Percentiles rank a stretch among this genome's conserved stretches.
These are phyloP conservation scores for Elachura formosa DNA, from an alignment of 2,113 vertebrate species.

Conservation along the genomic window DNA sequence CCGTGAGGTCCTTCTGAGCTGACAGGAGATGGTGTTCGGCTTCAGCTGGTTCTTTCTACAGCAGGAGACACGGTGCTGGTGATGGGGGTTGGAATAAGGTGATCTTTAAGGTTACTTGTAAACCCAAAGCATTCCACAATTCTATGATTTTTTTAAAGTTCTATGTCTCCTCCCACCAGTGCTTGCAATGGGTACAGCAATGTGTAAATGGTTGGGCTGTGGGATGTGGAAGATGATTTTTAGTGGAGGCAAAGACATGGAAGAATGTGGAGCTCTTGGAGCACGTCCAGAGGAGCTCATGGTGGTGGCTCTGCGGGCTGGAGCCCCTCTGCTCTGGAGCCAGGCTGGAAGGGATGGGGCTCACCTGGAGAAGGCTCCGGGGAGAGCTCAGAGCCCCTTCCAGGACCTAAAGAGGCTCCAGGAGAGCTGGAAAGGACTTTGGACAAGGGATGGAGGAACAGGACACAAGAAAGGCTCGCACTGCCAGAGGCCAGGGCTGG, in stretches of 20 bases:
- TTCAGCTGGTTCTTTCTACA: neutral
- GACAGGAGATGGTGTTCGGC: neutral
- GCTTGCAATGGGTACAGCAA: rapidly evolving
- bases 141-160: neutral
- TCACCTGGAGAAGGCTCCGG: neutral
- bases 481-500: rapidly evolving
- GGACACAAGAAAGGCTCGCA: neutral
- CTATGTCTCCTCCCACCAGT: neutral
- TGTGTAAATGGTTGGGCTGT: neutral
- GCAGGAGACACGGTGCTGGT: rapidly evolving
- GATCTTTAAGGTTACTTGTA: neutral
- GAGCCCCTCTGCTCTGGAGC: neutral
- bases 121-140: rapidly evolving
- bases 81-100: neutral
- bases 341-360: neutral
- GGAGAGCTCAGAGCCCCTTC: neutral
- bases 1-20: neutral
- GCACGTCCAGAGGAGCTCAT: rapidly evolving
- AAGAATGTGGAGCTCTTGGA: neutral
- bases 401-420: neutral
- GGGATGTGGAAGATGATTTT: neutral
- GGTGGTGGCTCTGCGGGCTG: rapidly evolving
- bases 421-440: rapidly evolving
- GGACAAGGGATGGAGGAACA: neutral
- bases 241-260: neutral